A percentile compares a stretch with the other conserved stretches of the same genome.
These are phyloP conservation scores for Listrodromus nycthemerus DNA, from an alignment of 2,888 invertebrate genomes.

Conservation along the genomic window DNA sequence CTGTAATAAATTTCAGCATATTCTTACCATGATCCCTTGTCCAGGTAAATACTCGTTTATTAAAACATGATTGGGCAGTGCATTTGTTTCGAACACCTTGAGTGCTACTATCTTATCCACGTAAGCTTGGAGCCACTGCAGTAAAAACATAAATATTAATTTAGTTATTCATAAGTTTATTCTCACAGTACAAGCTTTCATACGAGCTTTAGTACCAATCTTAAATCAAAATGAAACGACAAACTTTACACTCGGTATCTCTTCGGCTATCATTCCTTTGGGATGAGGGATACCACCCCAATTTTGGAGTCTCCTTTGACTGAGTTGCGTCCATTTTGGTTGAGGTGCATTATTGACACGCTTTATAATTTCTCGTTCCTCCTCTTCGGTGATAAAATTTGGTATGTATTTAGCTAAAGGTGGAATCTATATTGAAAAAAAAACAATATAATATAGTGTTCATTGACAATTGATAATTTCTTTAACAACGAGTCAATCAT, in stretches of 20 bases:
- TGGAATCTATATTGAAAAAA: slow-evolving; percentile 78
- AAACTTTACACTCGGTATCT: slow-evolving; percentile 87
- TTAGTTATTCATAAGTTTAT: neutral
- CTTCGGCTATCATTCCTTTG: slow-evolving; percentile 97
- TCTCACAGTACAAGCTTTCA: neutral
- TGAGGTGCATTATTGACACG: slow-evolving; percentile 92
- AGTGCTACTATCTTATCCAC: slow-evolving; percentile 89
- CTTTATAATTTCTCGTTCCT: slow-evolving; percentile 90
- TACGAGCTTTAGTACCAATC: no score
- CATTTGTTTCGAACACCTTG: slow-evolving; percentile 89
- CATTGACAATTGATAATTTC: slow-evolving; percentile 7
- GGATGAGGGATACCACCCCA: slow-evolving; percentile 98
- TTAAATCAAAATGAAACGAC: neutral
- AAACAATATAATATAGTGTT: neutral
- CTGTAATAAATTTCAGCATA: neutral
- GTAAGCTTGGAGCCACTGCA: slow-evolving; percentile 91
- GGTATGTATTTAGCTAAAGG: slow-evolving; percentile 92
- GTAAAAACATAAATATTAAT: slow-evolving; percentile 47
- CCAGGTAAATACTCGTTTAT: slow-evolving; percentile 97
- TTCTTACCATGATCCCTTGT: slow-evolving; percentile 95
- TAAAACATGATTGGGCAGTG: slow-evolving; percentile 94
- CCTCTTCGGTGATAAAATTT: slow-evolving; percentile 92
- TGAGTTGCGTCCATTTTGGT: slow-evolving; percentile 98
- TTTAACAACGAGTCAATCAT: neutral
- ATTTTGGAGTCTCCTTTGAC: slow-evolving; percentile 96